phyloP scores from a whole-genome alignment of 2,888 invertebrate species.

The Siphlonurus alternatus region DNA sequence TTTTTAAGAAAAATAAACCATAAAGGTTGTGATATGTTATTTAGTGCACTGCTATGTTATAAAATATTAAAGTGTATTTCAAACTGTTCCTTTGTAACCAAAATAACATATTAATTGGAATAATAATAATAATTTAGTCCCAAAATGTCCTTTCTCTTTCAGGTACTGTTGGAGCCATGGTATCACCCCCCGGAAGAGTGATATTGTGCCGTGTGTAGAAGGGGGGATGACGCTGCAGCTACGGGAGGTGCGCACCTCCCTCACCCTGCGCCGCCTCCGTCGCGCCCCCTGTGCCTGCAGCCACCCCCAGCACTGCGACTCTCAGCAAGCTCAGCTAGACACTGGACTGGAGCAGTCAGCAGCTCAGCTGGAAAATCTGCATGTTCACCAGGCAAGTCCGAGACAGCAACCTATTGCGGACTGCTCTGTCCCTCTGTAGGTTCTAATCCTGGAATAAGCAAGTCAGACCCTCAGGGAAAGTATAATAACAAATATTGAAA shows the following conservation, averaged over 20 bases:
- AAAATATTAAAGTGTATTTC: constrained; percentile 1
- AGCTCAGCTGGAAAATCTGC: constrained; percentile 46
- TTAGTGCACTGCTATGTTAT: no score
- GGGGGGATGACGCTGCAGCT: constrained; percentile 30
- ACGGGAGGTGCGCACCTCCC: constrained; percentile 51
- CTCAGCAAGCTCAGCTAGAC: constrained; percentile 19
- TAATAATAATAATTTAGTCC: not conserved
- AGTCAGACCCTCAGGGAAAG: no score
- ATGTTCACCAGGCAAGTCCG: constrained; percentile 56
- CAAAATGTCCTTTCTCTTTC: constrained; percentile 13
- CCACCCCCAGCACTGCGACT: constrained; percentile 52
- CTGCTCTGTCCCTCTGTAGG: no score
- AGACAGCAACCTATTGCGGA: no score
- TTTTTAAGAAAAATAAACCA: no score
- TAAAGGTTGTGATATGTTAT: no score
- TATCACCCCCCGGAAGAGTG: constrained; percentile 68
- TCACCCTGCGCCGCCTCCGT: constrained; percentile 57
- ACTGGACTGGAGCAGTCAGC: constrained; percentile 31
- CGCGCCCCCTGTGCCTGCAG: constrained; percentile 42
- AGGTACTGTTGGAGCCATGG: constrained; percentile 76
- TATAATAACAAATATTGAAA: no score
- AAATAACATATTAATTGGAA: not conserved
- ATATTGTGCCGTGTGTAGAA: constrained; percentile 39
- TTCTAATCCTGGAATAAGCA: no score
- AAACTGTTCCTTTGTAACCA: not conserved